phyloP scores from a whole-genome alignment of 1,140 invertebrate genomes.

The Tetragonula clypearis region DNA sequence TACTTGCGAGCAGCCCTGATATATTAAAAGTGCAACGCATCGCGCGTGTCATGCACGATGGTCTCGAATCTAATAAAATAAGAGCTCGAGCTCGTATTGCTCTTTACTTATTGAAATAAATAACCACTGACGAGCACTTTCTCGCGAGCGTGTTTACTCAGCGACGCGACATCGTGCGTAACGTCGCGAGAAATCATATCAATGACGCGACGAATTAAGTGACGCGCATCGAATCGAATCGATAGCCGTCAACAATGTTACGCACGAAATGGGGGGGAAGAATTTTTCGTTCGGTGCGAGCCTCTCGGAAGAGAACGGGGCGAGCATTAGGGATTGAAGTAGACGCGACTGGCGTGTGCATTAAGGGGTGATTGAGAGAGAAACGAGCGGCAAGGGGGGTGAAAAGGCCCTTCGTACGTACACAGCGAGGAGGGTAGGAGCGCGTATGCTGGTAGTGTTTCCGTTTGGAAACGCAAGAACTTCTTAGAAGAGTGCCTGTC shows the following conservation, averaged over 20 bases:
- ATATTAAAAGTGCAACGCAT: too few species aligned
- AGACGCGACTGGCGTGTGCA: slow-evolving; percentile 51
- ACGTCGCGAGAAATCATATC: background rate
- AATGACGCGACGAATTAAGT: background rate
- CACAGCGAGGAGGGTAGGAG: background rate
- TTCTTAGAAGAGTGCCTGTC: slow-evolving; percentile 46
- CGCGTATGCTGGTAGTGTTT: slow-evolving; percentile 37
- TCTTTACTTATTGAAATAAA: background rate
- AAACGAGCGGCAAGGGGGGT: slow-evolving; percentile 36
- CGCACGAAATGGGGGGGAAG: background rate
- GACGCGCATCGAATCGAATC: background rate
- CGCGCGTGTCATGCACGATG: too few species aligned
- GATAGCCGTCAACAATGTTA: slow-evolving; percentile 20
- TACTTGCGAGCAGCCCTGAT: too few species aligned
- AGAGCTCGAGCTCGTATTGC: too few species aligned
- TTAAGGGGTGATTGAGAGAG: slow-evolving; percentile 56
- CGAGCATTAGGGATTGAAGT: slow-evolving; percentile 54
- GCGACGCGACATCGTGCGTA: background rate
- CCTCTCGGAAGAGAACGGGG: background rate
- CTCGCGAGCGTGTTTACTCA: background rate
- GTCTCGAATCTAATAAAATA: background rate
- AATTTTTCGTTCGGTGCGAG: slow-evolving; percentile 17
- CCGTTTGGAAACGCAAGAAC: slow-evolving; percentile 51
- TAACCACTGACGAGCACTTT: background rate
- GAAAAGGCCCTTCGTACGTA: slow-evolving; percentile 29